Conservation (phyloP, 23 tunicate species). For the Diplosoma virens region DNA sequence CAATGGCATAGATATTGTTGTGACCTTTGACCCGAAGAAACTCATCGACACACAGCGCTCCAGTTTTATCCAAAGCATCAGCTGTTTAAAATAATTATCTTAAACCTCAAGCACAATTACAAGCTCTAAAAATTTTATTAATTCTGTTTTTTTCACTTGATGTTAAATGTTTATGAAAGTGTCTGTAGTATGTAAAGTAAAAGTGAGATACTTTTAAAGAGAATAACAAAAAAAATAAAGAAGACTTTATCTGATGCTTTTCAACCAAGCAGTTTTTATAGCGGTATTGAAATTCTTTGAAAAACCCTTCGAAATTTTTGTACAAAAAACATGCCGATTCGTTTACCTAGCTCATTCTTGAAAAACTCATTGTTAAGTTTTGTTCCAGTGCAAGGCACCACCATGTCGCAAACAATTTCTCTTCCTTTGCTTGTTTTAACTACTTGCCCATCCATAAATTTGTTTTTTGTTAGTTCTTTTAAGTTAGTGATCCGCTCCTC, state of each 20-base stretch:
- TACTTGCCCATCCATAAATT: constrained; percentile 53
- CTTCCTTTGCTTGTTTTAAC: constrained; percentile 52
- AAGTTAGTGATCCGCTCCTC: constrained; percentile 59
- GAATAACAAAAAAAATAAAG: no score
- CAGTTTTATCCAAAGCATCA: constrained; percentile 50
- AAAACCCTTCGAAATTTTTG: no score
- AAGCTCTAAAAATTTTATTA: not conserved
- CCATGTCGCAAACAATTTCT: constrained; percentile 50
- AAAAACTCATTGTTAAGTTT: constrained; percentile 58
- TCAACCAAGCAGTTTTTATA: no score
- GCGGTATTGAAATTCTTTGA: no score
- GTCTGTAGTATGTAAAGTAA: not conserved
- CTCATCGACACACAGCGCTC: constrained; percentile 53
- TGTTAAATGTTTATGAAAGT: not conserved
- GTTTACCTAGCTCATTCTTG: constrained; percentile 65
- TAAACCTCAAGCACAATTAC: not conserved
- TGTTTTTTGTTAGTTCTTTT: constrained; percentile 51
- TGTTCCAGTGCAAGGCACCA: constrained; percentile 61
- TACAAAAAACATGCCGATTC: no score
- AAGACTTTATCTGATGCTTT: no score
- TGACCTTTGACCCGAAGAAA: constrained; percentile 61
- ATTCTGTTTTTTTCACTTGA: not conserved
- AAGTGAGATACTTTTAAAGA: no score
- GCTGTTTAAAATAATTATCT: constrained; percentile 12
- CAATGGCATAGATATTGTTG: constrained; percentile 76